Evolutionary conservation across 2,113 vertebrate genomes (phyloP).

Genomic region (Daubentonia madagascariensis): DNA sequence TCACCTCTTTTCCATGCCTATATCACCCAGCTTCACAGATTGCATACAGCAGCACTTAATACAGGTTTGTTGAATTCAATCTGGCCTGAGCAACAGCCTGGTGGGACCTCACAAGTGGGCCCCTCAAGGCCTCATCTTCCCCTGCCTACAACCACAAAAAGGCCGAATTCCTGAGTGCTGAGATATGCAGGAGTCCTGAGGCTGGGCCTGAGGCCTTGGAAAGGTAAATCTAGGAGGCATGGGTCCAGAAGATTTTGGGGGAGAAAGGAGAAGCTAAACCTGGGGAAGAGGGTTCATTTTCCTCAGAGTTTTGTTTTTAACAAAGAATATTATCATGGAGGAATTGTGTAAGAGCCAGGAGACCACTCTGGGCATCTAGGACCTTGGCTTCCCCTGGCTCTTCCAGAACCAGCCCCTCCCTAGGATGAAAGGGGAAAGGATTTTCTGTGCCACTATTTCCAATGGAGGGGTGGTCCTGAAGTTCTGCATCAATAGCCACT

Average conservation of each 20-base stretch:
- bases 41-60: not conserved
- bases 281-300: not conserved
- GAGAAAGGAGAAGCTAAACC: not conserved
- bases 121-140: not conserved
- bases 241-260: not conserved
- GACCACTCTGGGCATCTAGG: not conserved
- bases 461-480: not conserved
- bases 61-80: not conserved
- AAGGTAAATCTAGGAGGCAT: not conserved
- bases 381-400: not conserved
- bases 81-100: not conserved
- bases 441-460: not conserved
- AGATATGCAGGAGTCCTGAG: not conserved
- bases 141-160: not conserved
- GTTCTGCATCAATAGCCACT: not conserved
- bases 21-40: not conserved
- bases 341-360: not conserved
- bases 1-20: not conserved
- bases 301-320: not conserved
- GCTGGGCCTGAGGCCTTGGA: not conserved
- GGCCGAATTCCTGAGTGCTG: not conserved
- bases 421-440: not conserved
- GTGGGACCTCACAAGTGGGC: not conserved
- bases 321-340: not conserved
- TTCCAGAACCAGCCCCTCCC: not conserved